These are phyloP conservation scores for Procambarus clarkii DNA, from an alignment of 1,140 invertebrate genomes.

Conservation along the genomic window DNA sequence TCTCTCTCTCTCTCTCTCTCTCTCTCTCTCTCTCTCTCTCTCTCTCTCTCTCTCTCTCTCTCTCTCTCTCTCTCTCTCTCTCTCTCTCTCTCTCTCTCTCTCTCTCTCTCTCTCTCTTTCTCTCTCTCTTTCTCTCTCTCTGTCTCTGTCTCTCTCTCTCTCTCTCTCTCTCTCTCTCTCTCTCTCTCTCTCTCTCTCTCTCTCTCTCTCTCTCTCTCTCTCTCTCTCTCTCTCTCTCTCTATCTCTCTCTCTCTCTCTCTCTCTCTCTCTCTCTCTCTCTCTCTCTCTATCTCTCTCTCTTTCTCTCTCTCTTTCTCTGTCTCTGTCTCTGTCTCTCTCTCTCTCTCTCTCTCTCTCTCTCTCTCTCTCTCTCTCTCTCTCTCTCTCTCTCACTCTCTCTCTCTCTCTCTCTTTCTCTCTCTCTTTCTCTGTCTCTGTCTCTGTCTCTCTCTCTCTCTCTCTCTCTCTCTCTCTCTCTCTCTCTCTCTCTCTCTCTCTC, in stretches of 20 bases:
- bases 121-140: conserved; percentile 9
- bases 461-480: too few species aligned
- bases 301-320: too few species aligned
- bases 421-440: not conserved
- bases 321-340: too few species aligned
- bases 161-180: conserved; percentile 1
- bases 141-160: conserved; percentile 1
- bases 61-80: conserved; percentile 9
- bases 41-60: conserved; percentile 9
- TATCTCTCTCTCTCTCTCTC: too few species aligned
- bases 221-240: conserved; percentile 9
- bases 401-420: too few species aligned
- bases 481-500: too few species aligned
- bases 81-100: too few species aligned
- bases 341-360: too few species aligned
- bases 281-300: too few species aligned
- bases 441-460: conserved; percentile 4
- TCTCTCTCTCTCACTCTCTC: too few species aligned
- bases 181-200: conserved; percentile 9
- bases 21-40: too few species aligned
- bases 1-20: too few species aligned
- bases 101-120: conserved; percentile 10
- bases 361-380: conserved; percentile 9
- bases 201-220: conserved; percentile 9
- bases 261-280: conserved; percentile 9